These are phyloP conservation scores for Takifugu ocellatus DNA, from an alignment of 2,797 vertebrate species.

Conservation along the genomic window DNA sequence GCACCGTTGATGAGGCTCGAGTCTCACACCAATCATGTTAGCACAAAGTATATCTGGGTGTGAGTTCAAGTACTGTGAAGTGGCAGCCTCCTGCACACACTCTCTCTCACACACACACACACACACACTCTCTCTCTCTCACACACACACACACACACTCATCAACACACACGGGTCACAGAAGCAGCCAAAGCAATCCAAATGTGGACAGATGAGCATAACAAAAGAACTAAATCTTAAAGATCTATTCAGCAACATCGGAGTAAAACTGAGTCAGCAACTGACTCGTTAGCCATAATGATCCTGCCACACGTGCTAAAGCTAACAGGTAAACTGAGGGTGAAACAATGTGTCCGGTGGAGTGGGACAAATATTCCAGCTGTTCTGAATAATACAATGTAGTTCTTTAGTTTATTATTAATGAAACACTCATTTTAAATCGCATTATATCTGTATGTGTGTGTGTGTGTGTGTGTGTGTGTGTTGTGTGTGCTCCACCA, in stretches of 20 bases:
- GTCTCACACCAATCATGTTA: too few relatives aligned
- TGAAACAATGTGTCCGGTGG: slow-evolving; percentile 14
- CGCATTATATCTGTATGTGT: too few relatives aligned
- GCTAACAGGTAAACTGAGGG: slow-evolving; percentile 15
- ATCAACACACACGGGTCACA: slow-evolving; percentile 39
- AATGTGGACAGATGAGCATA: slow-evolving; percentile 24
- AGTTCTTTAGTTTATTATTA: too few relatives aligned
- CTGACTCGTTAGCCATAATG: slow-evolving; percentile 1
- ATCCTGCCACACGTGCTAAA: slow-evolving; percentile 21
- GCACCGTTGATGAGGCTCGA: too few relatives aligned
- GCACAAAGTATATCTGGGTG: too few relatives aligned
- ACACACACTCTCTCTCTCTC: not conserved
- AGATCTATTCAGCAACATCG: slow-evolving; percentile 21
- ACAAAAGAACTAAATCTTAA: slow-evolving; percentile 40
- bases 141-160: not conserved
- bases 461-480: too few relatives aligned
- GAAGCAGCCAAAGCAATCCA: slow-evolving; percentile 41
- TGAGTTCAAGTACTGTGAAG: too few relatives aligned
- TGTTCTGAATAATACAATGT: too few relatives aligned
- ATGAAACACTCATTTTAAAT: too few relatives aligned
- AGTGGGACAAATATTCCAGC: not conserved
- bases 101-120: slow-evolving; percentile 5
- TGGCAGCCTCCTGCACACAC: too few relatives aligned
- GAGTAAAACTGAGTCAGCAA: slow-evolving; percentile 46
- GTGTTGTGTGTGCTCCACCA: too few relatives aligned